Base-by-base conservation (phyloP, 2,797 vertebrate species). In the Diplodus sargus region DNA sequence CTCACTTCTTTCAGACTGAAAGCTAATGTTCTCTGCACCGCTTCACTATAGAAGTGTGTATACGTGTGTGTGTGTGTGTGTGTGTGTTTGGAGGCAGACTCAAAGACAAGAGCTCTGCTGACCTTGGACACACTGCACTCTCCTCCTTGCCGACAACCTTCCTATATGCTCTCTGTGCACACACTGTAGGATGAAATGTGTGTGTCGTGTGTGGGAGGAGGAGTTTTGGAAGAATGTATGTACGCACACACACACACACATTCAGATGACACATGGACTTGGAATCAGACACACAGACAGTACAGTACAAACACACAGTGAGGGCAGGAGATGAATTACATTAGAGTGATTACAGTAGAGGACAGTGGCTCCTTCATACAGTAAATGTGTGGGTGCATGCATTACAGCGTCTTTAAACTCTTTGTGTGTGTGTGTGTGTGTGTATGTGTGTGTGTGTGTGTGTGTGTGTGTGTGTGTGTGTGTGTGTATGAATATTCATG, bases 401-500 rank as follows among this genome's bases (percentile, higher is more conserved):
- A 2, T 20, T 48, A 53, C 49, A 48, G 48, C 15, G 5, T 58
- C 49, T 72, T 74, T 74, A 63, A 60, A 67, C 30, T 43, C 15
- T 42, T 11, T 71, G 22, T 30, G n/a, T 51, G 25, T 70, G 61
- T 76, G 52, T 73, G 42, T 61, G 62, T 57, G 57, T 71, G 73
- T 63, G 64, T 78, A 74, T 63, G 69, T 77, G 58, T 65, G 58
- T 69, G 64, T 73, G 16, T 66, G 39, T 49, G 23, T 70, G 72
- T 76, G 54, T 74, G 39, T 77, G 58, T 65, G 58, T 69, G 64
- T 73, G 16, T 66, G 39, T 49, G 23, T 70, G 72, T 76, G 54
- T 74, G 76, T 64, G 72, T 51, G 23, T 18, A 56, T 91, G 85
- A 89, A 87, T 92, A 91, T 91, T 91, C 69, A 91, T 85, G 71